Conservation (phyloP, 2,888 invertebrate species). For the Petrolisthes manimaculis region DNA sequence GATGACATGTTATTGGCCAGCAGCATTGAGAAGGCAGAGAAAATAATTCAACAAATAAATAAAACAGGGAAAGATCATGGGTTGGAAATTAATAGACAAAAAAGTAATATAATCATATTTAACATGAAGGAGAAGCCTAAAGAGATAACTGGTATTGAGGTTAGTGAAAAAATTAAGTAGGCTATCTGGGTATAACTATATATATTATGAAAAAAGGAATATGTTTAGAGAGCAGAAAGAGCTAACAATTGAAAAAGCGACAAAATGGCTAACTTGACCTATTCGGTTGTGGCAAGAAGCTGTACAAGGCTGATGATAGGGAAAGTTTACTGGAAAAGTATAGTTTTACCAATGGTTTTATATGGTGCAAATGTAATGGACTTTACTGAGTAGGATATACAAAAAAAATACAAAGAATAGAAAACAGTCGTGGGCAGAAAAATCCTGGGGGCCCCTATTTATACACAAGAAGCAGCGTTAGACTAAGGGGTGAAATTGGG, state of each 20-base stretch:
- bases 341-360: background rate
- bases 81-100: no score
- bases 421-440: constrained; percentile 13
- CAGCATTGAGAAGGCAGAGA: background rate
- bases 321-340: background rate
- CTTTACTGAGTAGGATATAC: no score
- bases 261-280: background rate
- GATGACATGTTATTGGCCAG: background rate
- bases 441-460: background rate
- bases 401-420: background rate
- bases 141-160: no score
- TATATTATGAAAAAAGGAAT: background rate
- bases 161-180: no score
- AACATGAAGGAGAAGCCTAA: no score
- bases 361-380: background rate
- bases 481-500: no score
- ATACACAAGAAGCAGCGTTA: no score
- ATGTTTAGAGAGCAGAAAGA: no score
- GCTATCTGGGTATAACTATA: no score
- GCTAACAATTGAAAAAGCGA: constrained; percentile 14
- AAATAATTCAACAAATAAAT: background rate
- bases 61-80: no score
- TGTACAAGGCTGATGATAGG: background rate
- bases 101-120: background rate
- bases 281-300: background rate